phyloP scores from a whole-genome alignment of 2,888 invertebrate genomes.

The Heliconius charithonia region DNA sequence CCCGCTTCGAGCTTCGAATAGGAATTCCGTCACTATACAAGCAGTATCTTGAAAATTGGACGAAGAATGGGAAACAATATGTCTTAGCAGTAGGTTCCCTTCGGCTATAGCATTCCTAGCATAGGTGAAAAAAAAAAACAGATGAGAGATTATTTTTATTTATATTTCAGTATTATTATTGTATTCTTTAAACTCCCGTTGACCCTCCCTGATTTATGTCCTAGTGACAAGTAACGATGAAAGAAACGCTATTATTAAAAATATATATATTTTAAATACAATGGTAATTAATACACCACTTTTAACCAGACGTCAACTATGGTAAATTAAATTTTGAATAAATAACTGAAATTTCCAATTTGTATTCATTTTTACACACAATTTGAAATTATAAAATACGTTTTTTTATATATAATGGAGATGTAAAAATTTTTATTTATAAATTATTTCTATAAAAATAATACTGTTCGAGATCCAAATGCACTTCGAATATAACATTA shows the following conservation, averaged over 20 bases:
- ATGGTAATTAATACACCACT: too few species aligned
- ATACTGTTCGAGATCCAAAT: background rate
- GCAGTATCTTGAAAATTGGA: background rate
- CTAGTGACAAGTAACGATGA: background rate
- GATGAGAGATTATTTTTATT: background rate
- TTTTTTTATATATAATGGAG: too few species aligned
- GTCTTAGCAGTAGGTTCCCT: background rate
- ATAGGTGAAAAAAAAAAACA: background rate
- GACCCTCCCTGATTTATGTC: background rate
- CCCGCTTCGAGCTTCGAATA: too few species aligned
- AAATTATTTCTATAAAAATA: background rate
- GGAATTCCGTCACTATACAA: too few species aligned
- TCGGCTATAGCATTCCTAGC: background rate
- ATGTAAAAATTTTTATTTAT: background rate
- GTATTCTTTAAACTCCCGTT: too few species aligned
- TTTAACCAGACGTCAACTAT: too few species aligned
- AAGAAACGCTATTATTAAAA: background rate
- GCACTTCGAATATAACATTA: slow-evolving; percentile 11
- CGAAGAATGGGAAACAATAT: background rate
- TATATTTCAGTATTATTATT: background rate
- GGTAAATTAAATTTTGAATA: too few species aligned
- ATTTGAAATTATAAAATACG: too few species aligned
- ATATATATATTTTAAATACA: too few species aligned
- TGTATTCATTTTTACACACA: too few species aligned
- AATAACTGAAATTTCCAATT: too few species aligned